Conservation (phyloP, 2,797 vertebrate genomes). For the Acipenser oxyrinchus region DNA sequence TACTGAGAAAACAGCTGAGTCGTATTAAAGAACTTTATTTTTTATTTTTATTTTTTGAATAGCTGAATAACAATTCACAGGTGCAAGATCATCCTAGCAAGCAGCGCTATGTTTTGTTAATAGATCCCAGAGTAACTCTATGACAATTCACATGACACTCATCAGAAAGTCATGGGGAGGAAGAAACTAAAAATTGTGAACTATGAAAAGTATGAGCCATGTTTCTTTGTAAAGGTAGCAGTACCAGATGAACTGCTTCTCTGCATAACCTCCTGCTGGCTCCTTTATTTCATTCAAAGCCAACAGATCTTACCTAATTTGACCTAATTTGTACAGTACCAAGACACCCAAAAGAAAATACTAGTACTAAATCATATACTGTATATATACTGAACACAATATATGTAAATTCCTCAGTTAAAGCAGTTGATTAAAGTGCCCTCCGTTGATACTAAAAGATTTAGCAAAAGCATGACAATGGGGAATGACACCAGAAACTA, state of each 20-base stretch:
- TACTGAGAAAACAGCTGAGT: slow-evolving; percentile 55
- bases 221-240: background rate
- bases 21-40: slow-evolving; percentile 45
- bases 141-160: slow-evolving; percentile 41
- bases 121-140: slow-evolving; percentile 27
- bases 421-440: no score
- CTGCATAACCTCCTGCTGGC: background rate
- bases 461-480: no score
- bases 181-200: background rate
- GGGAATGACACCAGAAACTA: no score
- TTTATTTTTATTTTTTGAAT: slow-evolving; percentile 34
- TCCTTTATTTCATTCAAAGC: background rate
- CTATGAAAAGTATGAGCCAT: background rate
- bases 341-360: no score
- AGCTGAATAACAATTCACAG: slow-evolving; percentile 56
- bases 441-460: no score
- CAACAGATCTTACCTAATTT: no score
- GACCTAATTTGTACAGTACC: no score
- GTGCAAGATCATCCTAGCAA: slow-evolving; percentile 57
- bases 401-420: no score
- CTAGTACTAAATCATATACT: no score
- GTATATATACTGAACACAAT: no score
- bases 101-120: slow-evolving; percentile 40
- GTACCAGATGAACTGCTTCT: background rate
- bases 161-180: slow-evolving; percentile 14